Percentiles rank a stretch among this genome's conserved stretches.
Conservation (phyloP, 2,797 vertebrate genomes). For the Margarornis squamiger region DNA sequence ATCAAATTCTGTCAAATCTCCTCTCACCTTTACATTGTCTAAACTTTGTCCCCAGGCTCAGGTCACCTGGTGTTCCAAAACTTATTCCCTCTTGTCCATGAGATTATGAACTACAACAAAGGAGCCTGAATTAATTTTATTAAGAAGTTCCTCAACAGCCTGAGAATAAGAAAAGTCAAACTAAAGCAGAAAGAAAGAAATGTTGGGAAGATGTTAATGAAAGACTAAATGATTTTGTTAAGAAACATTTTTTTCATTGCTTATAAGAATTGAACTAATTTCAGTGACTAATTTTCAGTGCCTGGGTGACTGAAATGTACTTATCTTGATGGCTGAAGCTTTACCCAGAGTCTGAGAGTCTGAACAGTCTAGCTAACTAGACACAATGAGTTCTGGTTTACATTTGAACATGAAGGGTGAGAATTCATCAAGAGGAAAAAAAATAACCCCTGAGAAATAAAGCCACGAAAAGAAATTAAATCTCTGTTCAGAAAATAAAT, state of each 20-base stretch:
- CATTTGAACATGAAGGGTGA: not conserved
- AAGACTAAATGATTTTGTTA: not conserved
- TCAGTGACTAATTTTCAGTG: not conserved
- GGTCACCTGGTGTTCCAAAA: not conserved
- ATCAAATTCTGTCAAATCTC: not conserved
- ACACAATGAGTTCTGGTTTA: not conserved
- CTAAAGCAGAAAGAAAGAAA: not conserved
- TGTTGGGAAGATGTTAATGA: not conserved
- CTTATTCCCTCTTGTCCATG: not conserved
- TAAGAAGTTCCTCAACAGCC: not conserved
- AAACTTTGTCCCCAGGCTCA: not conserved
- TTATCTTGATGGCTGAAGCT: not conserved
- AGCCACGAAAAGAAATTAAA: not conserved
- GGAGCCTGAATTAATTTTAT: not conserved
- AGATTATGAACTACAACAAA: not conserved
- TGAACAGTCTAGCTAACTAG: not conserved
- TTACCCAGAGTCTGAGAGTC: not conserved
- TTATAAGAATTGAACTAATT: not conserved
- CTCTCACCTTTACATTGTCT: not conserved
- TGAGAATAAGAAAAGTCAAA: not conserved
- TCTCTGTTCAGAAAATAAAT: not conserved
- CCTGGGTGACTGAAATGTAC: not conserved
- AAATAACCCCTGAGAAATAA: not conserved
- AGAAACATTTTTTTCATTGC: not conserved
- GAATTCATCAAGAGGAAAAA: not conserved